Conservation (phyloP, 2,113 vertebrate species). For the Pungitius pungitius region DNA sequence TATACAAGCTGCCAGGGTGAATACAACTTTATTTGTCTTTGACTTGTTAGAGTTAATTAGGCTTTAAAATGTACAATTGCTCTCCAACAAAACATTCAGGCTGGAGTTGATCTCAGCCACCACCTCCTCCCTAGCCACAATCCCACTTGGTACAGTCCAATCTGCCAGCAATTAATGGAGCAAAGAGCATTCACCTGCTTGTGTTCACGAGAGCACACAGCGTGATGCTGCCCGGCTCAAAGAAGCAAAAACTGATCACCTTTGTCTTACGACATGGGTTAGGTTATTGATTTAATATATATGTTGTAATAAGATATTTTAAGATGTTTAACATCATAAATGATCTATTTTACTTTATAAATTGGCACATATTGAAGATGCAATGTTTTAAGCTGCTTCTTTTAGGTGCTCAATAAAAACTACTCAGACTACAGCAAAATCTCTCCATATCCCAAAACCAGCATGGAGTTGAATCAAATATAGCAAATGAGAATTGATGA, state of each 20-base stretch:
- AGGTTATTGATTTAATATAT: too few relatives aligned
- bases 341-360: too few relatives aligned
- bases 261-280: too few relatives aligned
- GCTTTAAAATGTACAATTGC: constrained; percentile 30
- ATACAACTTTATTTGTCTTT: constrained; percentile 13
- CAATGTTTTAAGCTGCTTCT: too few relatives aligned
- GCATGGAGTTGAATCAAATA: not conserved
- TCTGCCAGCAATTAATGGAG: not conserved
- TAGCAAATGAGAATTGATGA: too few relatives aligned
- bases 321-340: too few relatives aligned
- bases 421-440: too few relatives aligned
- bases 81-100: constrained; percentile 8
- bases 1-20: constrained; percentile 17
- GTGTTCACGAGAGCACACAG: not conserved
- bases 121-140: not conserved
- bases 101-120: constrained; percentile 23
- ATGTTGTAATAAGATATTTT: too few relatives aligned
- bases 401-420: too few relatives aligned
- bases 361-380: too few relatives aligned
- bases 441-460: too few relatives aligned
- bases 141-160: not conserved
- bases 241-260: not conserved
- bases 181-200: not conserved
- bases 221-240: not conserved
- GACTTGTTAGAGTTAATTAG: constrained; percentile 23